Base-by-base conservation (phyloP, 1,140 invertebrate genomes). In the Drosophila elegans region DNA sequence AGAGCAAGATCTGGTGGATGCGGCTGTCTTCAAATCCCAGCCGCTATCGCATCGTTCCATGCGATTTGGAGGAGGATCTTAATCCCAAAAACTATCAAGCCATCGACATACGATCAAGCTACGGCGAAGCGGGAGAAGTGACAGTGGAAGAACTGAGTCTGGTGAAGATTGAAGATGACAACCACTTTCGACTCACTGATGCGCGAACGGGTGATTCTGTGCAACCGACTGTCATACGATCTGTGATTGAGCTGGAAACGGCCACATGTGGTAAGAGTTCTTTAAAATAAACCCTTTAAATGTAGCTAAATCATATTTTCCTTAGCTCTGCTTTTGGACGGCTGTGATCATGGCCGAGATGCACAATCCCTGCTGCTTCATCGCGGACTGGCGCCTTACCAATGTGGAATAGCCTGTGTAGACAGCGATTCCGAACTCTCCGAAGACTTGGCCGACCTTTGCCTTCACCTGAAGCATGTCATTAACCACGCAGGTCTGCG, bases 1-100 rank as follows among this genome's bases (percentile, higher is more conserved):
- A 96, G 81, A 94, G 96, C 61, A 96, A 96, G 91, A 95, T 95
- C 66, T 97, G 96, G 96, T 97, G 96, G 96, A 95, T 94, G 77
- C 92, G 96, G 94, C 94, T 95, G 90, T 95, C 95, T 55, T 93
- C 94, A n/a, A 94, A 94, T 80, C 95, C 95, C 36, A 95, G 95
- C 67, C 91, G 95, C 45, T 95, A 95, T 91, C 81, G 81, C 55
- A 84, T 95, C 27, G 71, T 78, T 2, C 64, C 89, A n/a, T 93
- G 93, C 71, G 94, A 95, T 77, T 93, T 95, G 12, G 92, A 90
- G 45, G 90, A 91, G 27, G 67, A 91, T 2, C 80, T 91, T 81
- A 55, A 80, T 21, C 12, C 4, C 6, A 32, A 69, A 66, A 46
- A 42, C 6, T 78, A 46, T 27, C 85, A 92, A 62, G 74, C 82